phyloP scores from a whole-genome alignment of 2,113 vertebrate genomes.

The Aspiorhynchus laticeps region DNA sequence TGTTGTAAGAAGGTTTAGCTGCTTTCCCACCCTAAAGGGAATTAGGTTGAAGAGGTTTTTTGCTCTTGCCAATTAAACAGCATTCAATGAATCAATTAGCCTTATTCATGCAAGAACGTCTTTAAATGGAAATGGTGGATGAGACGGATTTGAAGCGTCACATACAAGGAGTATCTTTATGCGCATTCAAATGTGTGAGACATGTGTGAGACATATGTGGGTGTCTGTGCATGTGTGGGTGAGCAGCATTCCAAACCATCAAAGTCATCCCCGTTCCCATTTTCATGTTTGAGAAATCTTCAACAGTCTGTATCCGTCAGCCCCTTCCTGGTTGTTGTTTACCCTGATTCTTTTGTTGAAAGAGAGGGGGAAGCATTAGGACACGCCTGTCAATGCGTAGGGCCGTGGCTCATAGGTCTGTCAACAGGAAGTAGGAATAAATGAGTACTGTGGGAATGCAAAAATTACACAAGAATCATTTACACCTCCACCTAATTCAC shows the following conservation, averaged over 20 bases:
- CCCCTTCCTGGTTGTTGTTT: slow-evolving; percentile 57
- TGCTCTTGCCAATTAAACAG: slow-evolving; percentile 4
- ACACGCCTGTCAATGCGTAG: slow-evolving; percentile 15
- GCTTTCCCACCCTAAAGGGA: slow-evolving; percentile 24
- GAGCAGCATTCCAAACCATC: slow-evolving; percentile 77
- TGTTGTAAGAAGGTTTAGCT: not conserved
- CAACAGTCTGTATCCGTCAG: slow-evolving; percentile 62
- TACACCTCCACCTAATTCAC: not conserved
- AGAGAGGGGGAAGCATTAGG: slow-evolving; percentile 57
- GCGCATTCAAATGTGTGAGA: not conserved
- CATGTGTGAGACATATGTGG: slow-evolving; percentile 71
- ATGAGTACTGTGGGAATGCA: slow-evolving; percentile 36
- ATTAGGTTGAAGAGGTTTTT: not conserved
- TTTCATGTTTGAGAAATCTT: slow-evolving; percentile 69
- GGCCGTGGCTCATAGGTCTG: slow-evolving; percentile 8
- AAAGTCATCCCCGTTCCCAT: slow-evolving; percentile 71
- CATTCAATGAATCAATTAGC: slow-evolving; percentile 12
- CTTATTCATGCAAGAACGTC: not conserved
- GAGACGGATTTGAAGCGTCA: not conserved
- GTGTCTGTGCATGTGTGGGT: slow-evolving; percentile 65
- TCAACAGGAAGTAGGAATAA: slow-evolving; percentile 15
- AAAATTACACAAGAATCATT: slow-evolving; percentile 28
- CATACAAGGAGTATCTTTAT: not conserved
- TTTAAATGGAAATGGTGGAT: slow-evolving; percentile 13
- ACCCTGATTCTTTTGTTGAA: slow-evolving; percentile 68